A percentile compares a stretch with the other conserved stretches of the same genome.
phyloP scores from a whole-genome alignment of 2,113 vertebrate genomes.

The Pantherophis guttatus region DNA sequence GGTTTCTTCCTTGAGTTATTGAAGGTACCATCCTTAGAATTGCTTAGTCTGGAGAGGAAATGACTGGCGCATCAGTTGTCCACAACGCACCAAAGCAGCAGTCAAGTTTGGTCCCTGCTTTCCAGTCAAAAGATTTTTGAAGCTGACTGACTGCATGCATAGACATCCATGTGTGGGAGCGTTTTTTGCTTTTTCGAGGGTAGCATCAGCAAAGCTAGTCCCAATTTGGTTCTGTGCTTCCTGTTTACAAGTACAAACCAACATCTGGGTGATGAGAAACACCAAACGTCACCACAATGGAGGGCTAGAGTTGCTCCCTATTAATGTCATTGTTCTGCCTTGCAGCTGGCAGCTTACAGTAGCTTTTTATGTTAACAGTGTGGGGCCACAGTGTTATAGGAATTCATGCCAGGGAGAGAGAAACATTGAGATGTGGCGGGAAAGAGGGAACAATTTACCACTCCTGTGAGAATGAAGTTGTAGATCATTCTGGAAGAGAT shows the following conservation, averaged over 20 bases:
- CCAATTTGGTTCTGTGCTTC: not conserved
- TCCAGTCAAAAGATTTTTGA: not conserved
- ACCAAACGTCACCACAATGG: not conserved
- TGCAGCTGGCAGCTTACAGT: not conserved
- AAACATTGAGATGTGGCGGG: not conserved
- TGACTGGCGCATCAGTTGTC: not conserved
- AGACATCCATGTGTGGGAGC: not conserved
- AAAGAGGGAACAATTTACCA: not conserved
- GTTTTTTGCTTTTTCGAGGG: not conserved
- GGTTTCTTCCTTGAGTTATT: not conserved
- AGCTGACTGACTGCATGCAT: not conserved
- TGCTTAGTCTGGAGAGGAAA: not conserved
- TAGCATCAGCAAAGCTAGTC: not conserved
- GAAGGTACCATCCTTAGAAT: not conserved
- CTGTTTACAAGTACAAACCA: not conserved
- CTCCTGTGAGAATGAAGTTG: not conserved
- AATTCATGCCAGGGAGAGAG: not conserved
- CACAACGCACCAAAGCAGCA: not conserved
- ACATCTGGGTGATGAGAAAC: not conserved
- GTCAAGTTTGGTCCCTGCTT: not conserved
- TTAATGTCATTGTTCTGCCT: not conserved
- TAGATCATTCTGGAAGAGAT: not conserved
- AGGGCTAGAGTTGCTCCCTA: not conserved
- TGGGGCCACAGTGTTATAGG: not conserved
- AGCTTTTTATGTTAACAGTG: not conserved